Evolutionary conservation across 2,888 invertebrate species (phyloP).

Genomic region (Norana najaformis): DNA sequence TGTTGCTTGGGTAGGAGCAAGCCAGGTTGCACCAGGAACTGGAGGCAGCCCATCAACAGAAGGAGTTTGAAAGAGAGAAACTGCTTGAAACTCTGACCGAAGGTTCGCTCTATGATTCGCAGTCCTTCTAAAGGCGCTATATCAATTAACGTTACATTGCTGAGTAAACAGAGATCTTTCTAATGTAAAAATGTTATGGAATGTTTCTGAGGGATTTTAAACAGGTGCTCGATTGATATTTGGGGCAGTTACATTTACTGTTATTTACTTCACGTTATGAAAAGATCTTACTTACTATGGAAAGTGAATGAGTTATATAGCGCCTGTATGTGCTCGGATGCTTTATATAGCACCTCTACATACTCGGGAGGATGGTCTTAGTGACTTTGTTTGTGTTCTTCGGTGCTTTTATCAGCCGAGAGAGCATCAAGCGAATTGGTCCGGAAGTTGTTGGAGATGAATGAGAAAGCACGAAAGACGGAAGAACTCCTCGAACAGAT

Average conservation of each 20-base stretch:
- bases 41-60: constrained; percentile 23
- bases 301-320: not conserved
- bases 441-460: constrained; percentile 52
- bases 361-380: not conserved
- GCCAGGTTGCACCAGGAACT: constrained; percentile 26
- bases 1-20: not conserved
- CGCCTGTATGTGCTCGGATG: too few species aligned
- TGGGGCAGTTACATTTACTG: not conserved
- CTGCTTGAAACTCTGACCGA: constrained; percentile 18
- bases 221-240: not conserved
- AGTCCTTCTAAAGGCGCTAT: not conserved
- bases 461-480: constrained; percentile 54
- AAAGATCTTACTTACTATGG: not conserved
- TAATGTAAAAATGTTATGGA: not conserved
- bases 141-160: not conserved
- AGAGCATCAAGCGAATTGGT: constrained; percentile 51
- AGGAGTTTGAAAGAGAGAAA: constrained; percentile 24
- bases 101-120: constrained; percentile 7
- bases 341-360: not conserved
- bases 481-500: constrained; percentile 57
- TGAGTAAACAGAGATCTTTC: not conserved
- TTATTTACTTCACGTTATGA: not conserved
- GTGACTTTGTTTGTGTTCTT: not conserved
- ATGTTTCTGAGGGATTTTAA: too few species aligned
- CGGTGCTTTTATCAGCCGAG: constrained; percentile 40